Evolutionary conservation across 1,140 invertebrate genomes (phyloP).

Genomic region (Megalonaias nervosa): DNA sequence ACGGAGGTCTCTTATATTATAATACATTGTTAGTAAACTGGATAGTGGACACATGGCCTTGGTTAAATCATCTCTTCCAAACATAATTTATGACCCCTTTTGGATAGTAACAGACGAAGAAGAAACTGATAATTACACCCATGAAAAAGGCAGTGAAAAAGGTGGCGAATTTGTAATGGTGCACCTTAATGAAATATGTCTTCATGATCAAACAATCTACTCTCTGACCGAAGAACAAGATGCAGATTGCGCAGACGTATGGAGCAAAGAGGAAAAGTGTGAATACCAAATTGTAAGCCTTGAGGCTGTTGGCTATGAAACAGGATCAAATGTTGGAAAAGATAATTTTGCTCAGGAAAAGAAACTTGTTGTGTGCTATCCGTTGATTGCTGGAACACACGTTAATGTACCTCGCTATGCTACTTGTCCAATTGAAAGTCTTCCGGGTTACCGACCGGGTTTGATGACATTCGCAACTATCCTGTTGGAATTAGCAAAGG

Average conservation of each 20-base stretch:
- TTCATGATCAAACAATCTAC: too few species aligned
- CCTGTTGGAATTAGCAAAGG: slow-evolving; percentile 4
- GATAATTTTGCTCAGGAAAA: not conserved
- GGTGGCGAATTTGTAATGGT: too few species aligned
- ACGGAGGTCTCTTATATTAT: too few species aligned
- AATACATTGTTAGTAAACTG: too few species aligned
- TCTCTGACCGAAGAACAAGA: not conserved
- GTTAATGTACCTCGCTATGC: not conserved
- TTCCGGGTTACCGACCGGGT: not conserved
- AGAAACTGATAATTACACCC: too few species aligned
- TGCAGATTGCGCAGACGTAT: not conserved
- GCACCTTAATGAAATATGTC: too few species aligned
- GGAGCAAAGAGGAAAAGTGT: not conserved
- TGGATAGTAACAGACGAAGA: too few species aligned
- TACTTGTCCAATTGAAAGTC: too few species aligned
- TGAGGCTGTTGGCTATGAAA: not conserved
- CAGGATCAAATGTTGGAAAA: not conserved
- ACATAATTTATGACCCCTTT: too few species aligned
- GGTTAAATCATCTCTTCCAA: too few species aligned
- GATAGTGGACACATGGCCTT: too few species aligned
- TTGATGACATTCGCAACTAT: slow-evolving; percentile 10
- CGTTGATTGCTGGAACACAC: not conserved
- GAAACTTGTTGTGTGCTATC: not conserved
- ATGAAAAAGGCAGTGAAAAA: too few species aligned
- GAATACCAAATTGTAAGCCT: not conserved